These are phyloP conservation scores for Tigriopus japonicus DNA, from an alignment of 1,140 invertebrate genomes.

Conservation along the genomic window DNA sequence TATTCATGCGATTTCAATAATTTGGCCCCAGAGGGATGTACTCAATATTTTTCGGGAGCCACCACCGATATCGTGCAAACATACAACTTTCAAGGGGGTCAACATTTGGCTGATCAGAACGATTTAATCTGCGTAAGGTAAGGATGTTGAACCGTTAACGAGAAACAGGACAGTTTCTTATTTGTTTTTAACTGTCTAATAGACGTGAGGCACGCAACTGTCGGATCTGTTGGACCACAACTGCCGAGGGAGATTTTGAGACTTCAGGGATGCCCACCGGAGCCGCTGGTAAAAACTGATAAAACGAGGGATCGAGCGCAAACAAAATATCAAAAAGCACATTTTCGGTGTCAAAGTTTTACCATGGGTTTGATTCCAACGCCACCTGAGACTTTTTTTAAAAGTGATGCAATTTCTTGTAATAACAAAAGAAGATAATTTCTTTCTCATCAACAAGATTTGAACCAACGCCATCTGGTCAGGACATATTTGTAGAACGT, in stretches of 20 bases:
- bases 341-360: no score
- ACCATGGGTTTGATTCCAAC: no score
- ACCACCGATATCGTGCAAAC: conserved; percentile 19
- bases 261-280: neutral
- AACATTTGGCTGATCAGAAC: conserved; percentile 20
- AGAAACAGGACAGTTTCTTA: no score
- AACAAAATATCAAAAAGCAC: no score
- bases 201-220: conserved; percentile 16
- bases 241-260: conserved; percentile 13
- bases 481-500: no score
- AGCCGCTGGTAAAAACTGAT: neutral
- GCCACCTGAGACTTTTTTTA: no score
- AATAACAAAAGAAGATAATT: no score
- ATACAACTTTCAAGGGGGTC: conserved; percentile 21
- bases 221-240: conserved; percentile 15
- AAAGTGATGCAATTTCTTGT: no score
- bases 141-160: neutral
- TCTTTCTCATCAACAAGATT: no score
- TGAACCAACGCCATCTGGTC: no score
- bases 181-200: neutral
- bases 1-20: neutral
- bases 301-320: no score
- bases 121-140: conserved; percentile 20
- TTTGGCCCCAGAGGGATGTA: conserved; percentile 22
- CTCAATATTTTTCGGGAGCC: conserved; percentile 20